Evolutionary conservation across 2,113 vertebrate species (phyloP).

Genomic region (Perca schrenkii): DNA sequence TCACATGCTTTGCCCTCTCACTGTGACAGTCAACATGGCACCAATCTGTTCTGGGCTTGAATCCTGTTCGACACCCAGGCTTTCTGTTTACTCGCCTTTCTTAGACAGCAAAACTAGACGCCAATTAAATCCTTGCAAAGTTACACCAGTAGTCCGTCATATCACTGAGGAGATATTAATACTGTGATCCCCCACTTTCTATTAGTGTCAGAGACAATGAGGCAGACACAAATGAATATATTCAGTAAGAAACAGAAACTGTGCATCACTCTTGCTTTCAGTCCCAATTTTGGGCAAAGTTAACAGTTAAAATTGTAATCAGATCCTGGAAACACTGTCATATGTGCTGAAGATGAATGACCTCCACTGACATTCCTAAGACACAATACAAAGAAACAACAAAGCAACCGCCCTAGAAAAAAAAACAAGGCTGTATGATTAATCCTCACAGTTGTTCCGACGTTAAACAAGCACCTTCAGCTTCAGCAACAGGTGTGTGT

Average conservation of each 20-base stretch:
- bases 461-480: conserved; percentile 23
- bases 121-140: conserved; percentile 52
- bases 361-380: conserved; percentile 4
- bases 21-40: conserved; percentile 71
- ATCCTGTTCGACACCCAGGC: conserved; percentile 24
- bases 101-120: conserved; percentile 23
- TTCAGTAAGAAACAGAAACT: conserved; percentile 26
- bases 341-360: conserved; percentile 32
- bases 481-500: conserved; percentile 46
- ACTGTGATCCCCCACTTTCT: conserved; percentile 61
- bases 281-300: conserved; percentile 19
- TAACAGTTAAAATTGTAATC: conserved; percentile 40
- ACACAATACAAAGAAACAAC: conserved; percentile 37
- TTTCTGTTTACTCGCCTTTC: conserved; percentile 52
- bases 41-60: conserved; percentile 51
- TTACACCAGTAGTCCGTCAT: conserved; percentile 14
- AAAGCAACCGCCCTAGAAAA: neutral
- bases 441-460: conserved; percentile 1
- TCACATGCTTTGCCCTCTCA: conserved; percentile 62
- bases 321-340: conserved; percentile 15
- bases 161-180: conserved; percentile 26
- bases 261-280: conserved; percentile 15
- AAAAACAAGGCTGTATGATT: conserved; percentile 30
- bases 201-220: conserved; percentile 35
- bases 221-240: conserved; percentile 9